Evolutionary conservation across 1,140 invertebrate species (phyloP).

Genomic region (Steinernema feltiae): DNA sequence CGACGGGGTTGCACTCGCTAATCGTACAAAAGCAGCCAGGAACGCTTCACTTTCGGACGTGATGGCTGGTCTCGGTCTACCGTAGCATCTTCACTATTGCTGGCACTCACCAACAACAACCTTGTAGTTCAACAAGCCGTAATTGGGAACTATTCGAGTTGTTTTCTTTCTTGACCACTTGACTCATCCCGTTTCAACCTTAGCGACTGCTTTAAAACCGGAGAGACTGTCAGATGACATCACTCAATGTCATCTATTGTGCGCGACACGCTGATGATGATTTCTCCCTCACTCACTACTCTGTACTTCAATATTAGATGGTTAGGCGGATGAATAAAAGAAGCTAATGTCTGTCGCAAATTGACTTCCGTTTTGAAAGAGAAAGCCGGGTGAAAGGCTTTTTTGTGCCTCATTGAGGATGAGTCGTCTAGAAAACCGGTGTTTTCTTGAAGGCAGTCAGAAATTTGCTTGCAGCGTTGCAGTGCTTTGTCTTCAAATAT

Average conservation of each 20-base stretch:
- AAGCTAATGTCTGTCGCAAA: no score
- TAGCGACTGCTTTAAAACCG: background rate
- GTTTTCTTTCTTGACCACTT: constrained; percentile 7
- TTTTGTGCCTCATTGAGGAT: no score
- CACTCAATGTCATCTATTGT: constrained; percentile 3
- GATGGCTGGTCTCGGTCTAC: background rate
- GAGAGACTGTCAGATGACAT: background rate
- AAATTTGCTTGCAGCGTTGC: background rate
- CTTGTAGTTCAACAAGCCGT: background rate
- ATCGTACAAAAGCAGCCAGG: constrained; percentile 27
- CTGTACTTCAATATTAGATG: no score
- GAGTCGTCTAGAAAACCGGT: background rate
- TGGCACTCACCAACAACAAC: background rate
- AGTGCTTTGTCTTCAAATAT: background rate
- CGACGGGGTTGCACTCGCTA: constrained; percentile 30
- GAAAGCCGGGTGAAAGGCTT: background rate
- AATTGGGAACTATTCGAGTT: background rate
- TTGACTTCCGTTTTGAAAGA: background rate
- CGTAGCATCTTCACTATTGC: background rate
- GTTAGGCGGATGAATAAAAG: no score
- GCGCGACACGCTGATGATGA: background rate
- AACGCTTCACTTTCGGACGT: background rate
- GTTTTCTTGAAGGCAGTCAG: background rate
- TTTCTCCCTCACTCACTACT: background rate
- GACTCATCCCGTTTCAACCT: background rate